phyloP scores from a whole-genome alignment of 2,797 vertebrate genomes.

The Peromyscus attwateri region DNA sequence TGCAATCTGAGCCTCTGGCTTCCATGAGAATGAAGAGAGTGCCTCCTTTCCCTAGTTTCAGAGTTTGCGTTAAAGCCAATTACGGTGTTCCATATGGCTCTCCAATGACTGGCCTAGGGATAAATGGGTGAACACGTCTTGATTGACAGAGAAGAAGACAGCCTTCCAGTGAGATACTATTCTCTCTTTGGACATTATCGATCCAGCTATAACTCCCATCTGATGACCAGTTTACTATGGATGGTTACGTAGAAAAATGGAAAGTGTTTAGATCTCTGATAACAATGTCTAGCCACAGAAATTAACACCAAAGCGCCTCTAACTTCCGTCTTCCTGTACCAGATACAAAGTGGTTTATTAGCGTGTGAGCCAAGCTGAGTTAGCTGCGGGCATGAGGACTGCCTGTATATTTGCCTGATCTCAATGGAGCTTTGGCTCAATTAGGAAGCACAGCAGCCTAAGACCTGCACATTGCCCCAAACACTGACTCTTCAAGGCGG shows the following conservation, averaged over 20 bases:
- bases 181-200: background rate
- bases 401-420: background rate
- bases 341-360: background rate
- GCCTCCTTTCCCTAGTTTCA: background rate
- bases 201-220: background rate
- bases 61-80: background rate
- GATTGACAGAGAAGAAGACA: constrained; percentile 3
- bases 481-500: background rate
- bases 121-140: background rate
- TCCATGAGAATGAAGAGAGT: background rate
- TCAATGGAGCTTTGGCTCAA: background rate
- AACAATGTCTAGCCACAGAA: background rate
- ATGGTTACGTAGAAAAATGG: background rate
- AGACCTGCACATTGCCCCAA: background rate
- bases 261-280: background rate
- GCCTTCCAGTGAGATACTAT: background rate
- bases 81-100: background rate
- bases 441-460: background rate
- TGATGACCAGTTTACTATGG: background rate
- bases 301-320: background rate
- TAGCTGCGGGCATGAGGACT: background rate
- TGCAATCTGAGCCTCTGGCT: background rate
- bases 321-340: background rate
- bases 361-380: background rate
- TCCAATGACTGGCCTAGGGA: background rate